phyloP scores from a whole-genome alignment of 2,113 vertebrate species.

The human region GRCh38 chr3:135370001-135370500 shows the following conservation, averaged over 20 bases:
- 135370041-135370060: neutral
- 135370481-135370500: constrained; percentile 44
- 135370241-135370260: neutral
- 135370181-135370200: neutral
- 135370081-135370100: neutral
- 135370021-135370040: neutral
- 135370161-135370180: neutral
- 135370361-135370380: neutral
- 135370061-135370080: neutral
- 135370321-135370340: neutral
- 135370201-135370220: neutral
- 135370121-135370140: neutral
- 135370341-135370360: neutral
- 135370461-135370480: constrained; percentile 64
- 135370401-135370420: constrained; percentile 61
- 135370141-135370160: neutral
- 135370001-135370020: neutral
- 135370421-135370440: constrained; percentile 75
- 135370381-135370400: constrained; percentile 49
- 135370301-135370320: neutral
- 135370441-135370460: constrained; percentile 72
- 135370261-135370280: neutral
- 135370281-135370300: neutral
- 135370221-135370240: neutral
- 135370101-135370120: neutral